Conservation (phyloP, 2,797 vertebrate species). For the Crossoptilon crossoptilon region DNA sequence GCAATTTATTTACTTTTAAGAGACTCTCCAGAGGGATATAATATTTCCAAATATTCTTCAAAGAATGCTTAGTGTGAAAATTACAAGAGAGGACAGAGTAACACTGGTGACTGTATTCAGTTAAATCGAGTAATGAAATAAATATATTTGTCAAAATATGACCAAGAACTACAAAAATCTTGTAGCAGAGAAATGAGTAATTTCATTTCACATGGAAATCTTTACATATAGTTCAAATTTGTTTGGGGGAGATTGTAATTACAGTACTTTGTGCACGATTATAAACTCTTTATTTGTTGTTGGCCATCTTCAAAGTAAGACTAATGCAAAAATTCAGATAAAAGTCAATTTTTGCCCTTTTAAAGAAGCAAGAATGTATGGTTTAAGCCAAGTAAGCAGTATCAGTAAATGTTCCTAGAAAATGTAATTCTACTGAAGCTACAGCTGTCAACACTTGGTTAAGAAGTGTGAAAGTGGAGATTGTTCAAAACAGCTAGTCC, state of each 20-base stretch:
- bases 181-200: not conserved
- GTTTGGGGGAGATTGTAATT: not conserved
- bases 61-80: not conserved
- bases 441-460: not conserved
- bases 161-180: not conserved
- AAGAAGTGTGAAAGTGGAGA: not conserved
- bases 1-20: not conserved
- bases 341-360: not conserved
- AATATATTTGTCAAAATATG: not conserved
- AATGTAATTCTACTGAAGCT: not conserved
- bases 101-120: not conserved
- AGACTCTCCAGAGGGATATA: not conserved
- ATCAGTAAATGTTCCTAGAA: fast-evolving
- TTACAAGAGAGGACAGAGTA: not conserved
- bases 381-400: not conserved
- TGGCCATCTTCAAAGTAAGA: not conserved
- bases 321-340: not conserved
- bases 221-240: not conserved
- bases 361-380: not conserved
- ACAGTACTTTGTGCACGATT: not conserved
- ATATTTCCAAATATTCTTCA: not conserved
- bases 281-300: not conserved
- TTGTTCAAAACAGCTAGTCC: not conserved
- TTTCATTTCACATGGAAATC: fast-evolving
- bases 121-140: not conserved